Base-by-base conservation (phyloP, 1,140 invertebrate species). In the Sycophaga agraensis region DNA sequence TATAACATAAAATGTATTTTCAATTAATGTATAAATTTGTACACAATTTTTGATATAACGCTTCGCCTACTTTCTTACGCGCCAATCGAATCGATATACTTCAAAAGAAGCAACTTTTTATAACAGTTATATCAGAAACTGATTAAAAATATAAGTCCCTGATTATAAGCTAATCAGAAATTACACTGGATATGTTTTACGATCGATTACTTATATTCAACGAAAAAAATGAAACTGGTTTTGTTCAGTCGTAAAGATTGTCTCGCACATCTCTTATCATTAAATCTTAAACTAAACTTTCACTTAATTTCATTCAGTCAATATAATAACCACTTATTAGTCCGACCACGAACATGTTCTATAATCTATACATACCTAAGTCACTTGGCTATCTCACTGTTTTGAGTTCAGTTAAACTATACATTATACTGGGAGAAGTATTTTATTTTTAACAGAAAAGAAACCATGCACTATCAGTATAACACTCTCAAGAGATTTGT, bases 41-140 rank as follows among this genome's bases (percentile, higher is more conserved):
- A 40, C 21, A 42, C n/a, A 26, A 28, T 21, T 14, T 28, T 54
- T 19, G 12, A 51, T 11, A 21, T 37, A 7, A 48, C 19, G 22
- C 31, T 21, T 26, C 35, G 56, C 21, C n/a, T n/a, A 17, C 11
- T 37, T 59, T 59, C 56, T 50, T 49, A 49, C 45, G 24, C 21
- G 12, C 26, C 24, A 31, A 21, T 14, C 9, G n/a, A 46, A 12
- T 6, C 1, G n/a, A 28, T 12, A 40, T 50, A 14, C 35, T 50
- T 48, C 22, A 11, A 48, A 48, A 6, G 11, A 16, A 24, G 34
- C 16, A 46, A 17, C 46, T 34, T 46, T 9, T 17, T n/a, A n/a
- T n/a, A n/a, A n/a, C n/a, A n/a, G n/a, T n/a, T n/a, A n/a, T n/a
- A n/a, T n/a, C n/a, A n/a, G n/a, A n/a, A n/a, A n/a, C n/a, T n/a